These are phyloP conservation scores for Drosophila quinaria DNA, from an alignment of 2,888 invertebrate species.

Conservation along the genomic window DNA sequence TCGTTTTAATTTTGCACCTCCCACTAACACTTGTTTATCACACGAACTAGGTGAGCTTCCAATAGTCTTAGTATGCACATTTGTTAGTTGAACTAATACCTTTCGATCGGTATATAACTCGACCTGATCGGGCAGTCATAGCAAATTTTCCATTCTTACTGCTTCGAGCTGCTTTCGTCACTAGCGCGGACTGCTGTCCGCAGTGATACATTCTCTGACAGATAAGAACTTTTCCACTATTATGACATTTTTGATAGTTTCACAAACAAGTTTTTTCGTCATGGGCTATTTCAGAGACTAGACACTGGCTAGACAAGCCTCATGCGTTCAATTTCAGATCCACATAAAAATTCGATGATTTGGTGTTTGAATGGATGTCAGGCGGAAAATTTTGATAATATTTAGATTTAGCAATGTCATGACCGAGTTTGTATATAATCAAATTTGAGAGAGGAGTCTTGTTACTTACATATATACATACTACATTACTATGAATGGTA, in stretches of 20 bases:
- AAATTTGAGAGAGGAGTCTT: not conserved
- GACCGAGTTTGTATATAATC: slow-evolving; percentile 9
- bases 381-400: slow-evolving; percentile 31
- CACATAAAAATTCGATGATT: not conserved
- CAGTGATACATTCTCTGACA: not conserved
- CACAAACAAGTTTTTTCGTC: slow-evolving; percentile 7
- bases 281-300: slow-evolving; percentile 2
- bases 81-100: no score
- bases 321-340: slow-evolving; percentile 6
- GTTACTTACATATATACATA: not conserved
- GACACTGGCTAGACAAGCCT: slow-evolving; percentile 23
- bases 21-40: no score
- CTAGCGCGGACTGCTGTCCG: no score
- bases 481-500: no score
- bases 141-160: no score
- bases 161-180: no score
- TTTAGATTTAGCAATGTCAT: slow-evolving; percentile 23
- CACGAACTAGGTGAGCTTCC: no score
- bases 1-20: no score
- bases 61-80: no score
- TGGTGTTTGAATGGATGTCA: slow-evolving; percentile 3
- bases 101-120: no score
- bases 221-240: slow-evolving; percentile 6
- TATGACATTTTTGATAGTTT: slow-evolving; percentile 1
- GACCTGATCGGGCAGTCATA: no score